These are phyloP conservation scores for Pelagia noctiluca DNA, from an alignment of 30 jellyfish, hydroid and myxozoan species.

Conservation along the genomic window DNA sequence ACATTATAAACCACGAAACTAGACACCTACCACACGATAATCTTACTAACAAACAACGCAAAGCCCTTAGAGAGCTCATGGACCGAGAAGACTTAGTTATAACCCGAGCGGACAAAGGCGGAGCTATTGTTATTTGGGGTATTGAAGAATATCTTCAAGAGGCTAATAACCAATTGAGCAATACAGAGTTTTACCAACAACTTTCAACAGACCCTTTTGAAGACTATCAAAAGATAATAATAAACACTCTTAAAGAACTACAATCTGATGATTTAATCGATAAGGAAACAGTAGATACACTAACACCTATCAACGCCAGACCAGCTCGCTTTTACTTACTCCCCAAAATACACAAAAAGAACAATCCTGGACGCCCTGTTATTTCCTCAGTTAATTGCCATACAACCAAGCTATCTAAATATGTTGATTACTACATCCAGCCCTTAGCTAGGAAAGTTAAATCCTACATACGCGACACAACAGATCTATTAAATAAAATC, in stretches of 20 bases:
- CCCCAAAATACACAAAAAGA: conserved; percentile 20
- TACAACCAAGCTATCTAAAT: conserved; percentile 9
- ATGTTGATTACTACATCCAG: conserved; percentile 16
- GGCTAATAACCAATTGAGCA: conserved; percentile 25
- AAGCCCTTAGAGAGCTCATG: conserved; percentile 27
- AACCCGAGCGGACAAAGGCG: conserved; percentile 54
- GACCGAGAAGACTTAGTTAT: conserved; percentile 19
- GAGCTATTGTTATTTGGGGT: conserved; percentile 31
- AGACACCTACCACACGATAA: conserved; percentile 23
- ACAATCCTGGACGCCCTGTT: conserved; percentile 22
- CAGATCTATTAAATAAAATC: conserved; percentile 7
- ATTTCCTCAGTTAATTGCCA: conserved; percentile 13
- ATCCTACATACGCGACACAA: conserved; percentile 12
- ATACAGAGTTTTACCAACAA: conserved; percentile 22
- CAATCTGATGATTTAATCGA: neutral
- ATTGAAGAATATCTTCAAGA: conserved; percentile 20
- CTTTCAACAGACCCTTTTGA: conserved; percentile 9
- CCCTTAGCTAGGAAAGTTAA: conserved; percentile 12
- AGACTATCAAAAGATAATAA: conserved; percentile 6
- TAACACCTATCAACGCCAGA: neutral
- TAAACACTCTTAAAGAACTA: neutral
- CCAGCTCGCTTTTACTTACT: conserved; percentile 10
- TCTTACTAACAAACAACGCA: conserved; percentile 23
- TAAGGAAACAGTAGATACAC: conserved; percentile 7
- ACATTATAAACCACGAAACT: conserved; percentile 7